Evolutionary conservation across 2,113 vertebrate genomes (phyloP).

Genomic region (Hemiprocne comata): DNA sequence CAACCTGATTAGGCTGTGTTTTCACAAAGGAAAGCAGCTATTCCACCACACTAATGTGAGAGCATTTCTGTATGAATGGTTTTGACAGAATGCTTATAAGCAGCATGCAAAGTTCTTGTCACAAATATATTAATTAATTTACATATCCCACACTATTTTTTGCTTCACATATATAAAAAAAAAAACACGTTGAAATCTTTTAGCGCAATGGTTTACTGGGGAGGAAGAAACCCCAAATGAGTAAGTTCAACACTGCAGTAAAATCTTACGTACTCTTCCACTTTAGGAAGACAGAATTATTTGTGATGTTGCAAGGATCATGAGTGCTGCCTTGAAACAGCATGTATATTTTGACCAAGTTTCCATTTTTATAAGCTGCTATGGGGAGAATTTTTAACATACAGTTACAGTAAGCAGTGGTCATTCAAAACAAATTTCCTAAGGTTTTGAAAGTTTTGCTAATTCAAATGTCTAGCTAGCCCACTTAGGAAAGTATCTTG

Average conservation of each 20-base stretch:
- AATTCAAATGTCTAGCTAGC: background rate
- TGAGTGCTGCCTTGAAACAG: background rate
- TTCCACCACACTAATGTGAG: background rate
- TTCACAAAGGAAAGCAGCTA: constrained; percentile 2
- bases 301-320: background rate
- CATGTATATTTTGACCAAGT: background rate
- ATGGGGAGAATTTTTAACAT: background rate
- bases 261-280: background rate
- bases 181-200: background rate
- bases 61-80: constrained; percentile 35
- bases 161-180: background rate
- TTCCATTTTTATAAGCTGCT: background rate
- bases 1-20: background rate
- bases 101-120: background rate
- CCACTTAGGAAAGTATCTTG: background rate
- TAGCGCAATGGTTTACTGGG: background rate
- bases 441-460: background rate
- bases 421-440: background rate
- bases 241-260: background rate
- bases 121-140: background rate
- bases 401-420: background rate
- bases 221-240: background rate
- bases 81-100: constrained; percentile 46
- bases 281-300: background rate
- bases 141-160: background rate